A percentile compares a stretch with the other conserved stretches of the same genome.
phyloP scores from a whole-genome alignment of 2,888 invertebrate species.

The Cheilosia scutellata region DNA sequence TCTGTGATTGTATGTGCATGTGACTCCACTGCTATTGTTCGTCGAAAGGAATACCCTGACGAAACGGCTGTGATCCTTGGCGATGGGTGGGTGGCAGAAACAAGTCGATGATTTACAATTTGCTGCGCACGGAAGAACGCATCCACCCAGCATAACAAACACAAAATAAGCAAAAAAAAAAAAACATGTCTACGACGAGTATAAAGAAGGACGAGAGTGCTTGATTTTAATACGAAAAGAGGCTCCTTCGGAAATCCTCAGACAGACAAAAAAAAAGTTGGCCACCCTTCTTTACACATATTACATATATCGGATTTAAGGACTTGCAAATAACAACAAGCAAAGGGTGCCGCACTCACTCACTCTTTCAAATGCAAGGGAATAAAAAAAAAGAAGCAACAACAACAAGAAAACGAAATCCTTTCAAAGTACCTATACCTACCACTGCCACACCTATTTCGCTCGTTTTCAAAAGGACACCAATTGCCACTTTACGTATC shows the following conservation, averaged over 20 bases:
- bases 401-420: conserved; percentile 15
- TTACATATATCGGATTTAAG: conserved; percentile 51
- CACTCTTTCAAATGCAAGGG: conserved; percentile 24
- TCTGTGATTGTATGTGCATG: conserved; percentile 25
- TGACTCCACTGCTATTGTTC: conserved; percentile 52
- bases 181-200: conserved; percentile 4
- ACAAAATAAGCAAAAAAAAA: conserved; percentile 24
- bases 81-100: conserved; percentile 48
- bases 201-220: conserved; percentile 59
- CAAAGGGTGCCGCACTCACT: conserved; percentile 53
- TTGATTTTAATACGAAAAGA: conserved; percentile 76
- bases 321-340: conserved; percentile 42
- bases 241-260: conserved; percentile 73
- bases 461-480: conserved; percentile 53
- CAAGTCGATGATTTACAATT: conserved; percentile 76
- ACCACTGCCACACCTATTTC: conserved; percentile 39
- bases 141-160: conserved; percentile 52
- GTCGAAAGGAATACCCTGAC: conserved; percentile 47
- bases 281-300: conserved; percentile 25
- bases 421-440: conserved; percentile 28
- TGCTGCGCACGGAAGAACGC: conserved; percentile 74
- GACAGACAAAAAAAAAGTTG: not conserved
- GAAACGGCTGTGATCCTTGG: conserved; percentile 50
- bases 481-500: conserved; percentile 67
- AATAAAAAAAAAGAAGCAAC: not conserved